phyloP scores from a whole-genome alignment of 2,113 vertebrate species.

The Anoura caudifer region DNA sequence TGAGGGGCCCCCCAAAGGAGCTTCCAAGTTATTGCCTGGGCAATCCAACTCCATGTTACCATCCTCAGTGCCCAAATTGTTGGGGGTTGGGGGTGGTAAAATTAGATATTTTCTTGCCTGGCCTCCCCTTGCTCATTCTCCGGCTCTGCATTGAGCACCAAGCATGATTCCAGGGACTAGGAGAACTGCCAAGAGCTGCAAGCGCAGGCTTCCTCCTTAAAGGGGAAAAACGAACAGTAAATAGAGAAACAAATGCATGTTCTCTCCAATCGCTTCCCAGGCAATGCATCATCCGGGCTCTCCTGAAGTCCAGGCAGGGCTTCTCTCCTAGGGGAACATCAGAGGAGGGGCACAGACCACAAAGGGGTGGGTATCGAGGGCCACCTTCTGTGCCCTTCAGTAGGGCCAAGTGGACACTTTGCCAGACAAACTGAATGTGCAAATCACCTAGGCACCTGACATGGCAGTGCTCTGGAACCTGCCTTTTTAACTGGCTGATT shows the following conservation, averaged over 20 bases:
- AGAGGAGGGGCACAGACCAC: background rate
- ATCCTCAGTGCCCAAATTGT: background rate
- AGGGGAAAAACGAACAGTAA: background rate
- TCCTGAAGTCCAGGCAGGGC: fast-evolving
- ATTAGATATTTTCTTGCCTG: background rate
- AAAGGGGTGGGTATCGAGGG: background rate
- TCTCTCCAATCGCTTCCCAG: background rate
- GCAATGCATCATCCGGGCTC: background rate
- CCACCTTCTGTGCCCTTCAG: background rate
- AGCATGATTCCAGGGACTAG: background rate
- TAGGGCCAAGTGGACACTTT: background rate
- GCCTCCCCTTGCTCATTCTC: background rate
- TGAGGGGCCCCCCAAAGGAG: background rate
- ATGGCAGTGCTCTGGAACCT: background rate
- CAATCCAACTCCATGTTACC: fast-evolving
- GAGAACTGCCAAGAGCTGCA: background rate
- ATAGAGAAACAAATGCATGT: background rate
- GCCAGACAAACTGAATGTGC: background rate
- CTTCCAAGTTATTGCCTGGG: background rate
- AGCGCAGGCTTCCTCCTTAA: background rate
- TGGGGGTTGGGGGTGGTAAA: too few relatives aligned
- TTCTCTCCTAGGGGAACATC: background rate
- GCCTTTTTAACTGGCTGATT: background rate
- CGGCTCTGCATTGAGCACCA: background rate
- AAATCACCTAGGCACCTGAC: background rate